Percentiles rank a stretch among this genome's conserved stretches.
These are phyloP conservation scores for Apamea monoglypha DNA, from an alignment of 2,888 invertebrate species.

Conservation along the genomic window DNA sequence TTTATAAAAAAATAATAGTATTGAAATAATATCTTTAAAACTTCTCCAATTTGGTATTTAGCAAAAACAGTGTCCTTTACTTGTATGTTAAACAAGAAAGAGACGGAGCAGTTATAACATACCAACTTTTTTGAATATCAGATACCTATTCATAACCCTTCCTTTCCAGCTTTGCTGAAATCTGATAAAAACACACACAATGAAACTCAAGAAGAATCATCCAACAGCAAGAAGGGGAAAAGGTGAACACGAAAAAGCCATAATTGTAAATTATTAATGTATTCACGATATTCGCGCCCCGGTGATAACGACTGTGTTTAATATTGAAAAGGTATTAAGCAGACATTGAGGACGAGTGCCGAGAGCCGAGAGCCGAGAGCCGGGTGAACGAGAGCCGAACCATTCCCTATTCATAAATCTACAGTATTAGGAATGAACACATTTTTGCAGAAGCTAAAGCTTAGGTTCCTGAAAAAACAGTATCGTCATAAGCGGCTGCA, in stretches of 20 bases:
- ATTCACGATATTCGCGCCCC: slow-evolving; percentile 39
- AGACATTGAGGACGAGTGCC: slow-evolving; percentile 37
- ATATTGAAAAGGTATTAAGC: slow-evolving; percentile 56
- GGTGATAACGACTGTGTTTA: slow-evolving; percentile 49
- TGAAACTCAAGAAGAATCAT: not conserved
- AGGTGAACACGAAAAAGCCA: not conserved
- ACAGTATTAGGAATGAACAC: not conserved
- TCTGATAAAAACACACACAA: not conserved
- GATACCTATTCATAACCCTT: not conserved
- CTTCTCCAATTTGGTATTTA: not conserved
- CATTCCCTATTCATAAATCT: slow-evolving; percentile 23
- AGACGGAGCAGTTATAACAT: not conserved
- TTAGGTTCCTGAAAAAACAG: not conserved
- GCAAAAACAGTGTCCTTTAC: not conserved
- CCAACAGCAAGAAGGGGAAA: not conserved
- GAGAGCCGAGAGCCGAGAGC: slow-evolving; percentile 6
- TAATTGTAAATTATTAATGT: slow-evolving; percentile 28
- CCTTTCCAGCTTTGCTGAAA: not conserved
- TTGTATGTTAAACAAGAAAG: not conserved
- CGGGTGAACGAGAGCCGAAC: not conserved
- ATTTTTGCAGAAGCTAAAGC: not conserved
- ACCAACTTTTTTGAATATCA: not conserved
- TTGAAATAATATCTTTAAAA: not conserved
- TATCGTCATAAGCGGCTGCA: not conserved
- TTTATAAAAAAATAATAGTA: not conserved